A percentile compares a stretch with the other conserved stretches of the same genome.
phyloP scores from a whole-genome alignment of 2,888 invertebrate species.

The Caenorhabditis panamensis region DNA sequence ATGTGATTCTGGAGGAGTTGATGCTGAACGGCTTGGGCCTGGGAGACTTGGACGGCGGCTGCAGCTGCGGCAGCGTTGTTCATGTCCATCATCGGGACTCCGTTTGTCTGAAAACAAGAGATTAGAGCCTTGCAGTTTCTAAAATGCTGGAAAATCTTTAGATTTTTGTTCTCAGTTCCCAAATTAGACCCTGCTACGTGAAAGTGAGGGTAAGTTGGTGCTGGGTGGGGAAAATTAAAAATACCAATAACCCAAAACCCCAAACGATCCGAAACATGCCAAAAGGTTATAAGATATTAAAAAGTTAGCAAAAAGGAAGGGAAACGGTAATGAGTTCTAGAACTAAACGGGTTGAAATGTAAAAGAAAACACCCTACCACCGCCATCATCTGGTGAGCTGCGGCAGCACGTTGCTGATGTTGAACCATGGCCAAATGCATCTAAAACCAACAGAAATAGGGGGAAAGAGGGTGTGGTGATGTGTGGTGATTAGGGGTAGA shows the following conservation, averaged over 20 bases:
- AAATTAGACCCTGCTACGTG: not conserved
- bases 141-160: not conserved
- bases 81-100: slow-evolving; percentile 22
- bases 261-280: slow-evolving; percentile 13
- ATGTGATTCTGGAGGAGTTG: slow-evolving; percentile 15
- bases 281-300: not conserved
- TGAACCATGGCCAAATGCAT: slow-evolving; percentile 30
- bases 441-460: slow-evolving; percentile 38
- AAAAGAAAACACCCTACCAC: slow-evolving; percentile 22
- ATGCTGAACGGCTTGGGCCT: slow-evolving; percentile 9
- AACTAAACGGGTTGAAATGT: not conserved
- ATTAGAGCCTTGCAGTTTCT: too few species aligned
- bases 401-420: slow-evolving; percentile 19
- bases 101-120: slow-evolving; percentile 29
- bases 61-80: not conserved
- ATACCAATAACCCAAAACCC: slow-evolving; percentile 6
- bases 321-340: too few species aligned
- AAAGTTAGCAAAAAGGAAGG: too few species aligned
- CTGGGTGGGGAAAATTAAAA: not conserved
- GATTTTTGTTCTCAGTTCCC: not conserved
- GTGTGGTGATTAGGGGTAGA: slow-evolving; percentile 1
- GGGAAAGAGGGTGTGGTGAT: slow-evolving; percentile 9
- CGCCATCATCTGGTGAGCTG: slow-evolving; percentile 24
- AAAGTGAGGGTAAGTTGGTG: slow-evolving; percentile 1
- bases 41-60: slow-evolving; percentile 8